Conservation (phyloP, 2,888 invertebrate genomes). For the Sepiola atlantica region DNA sequence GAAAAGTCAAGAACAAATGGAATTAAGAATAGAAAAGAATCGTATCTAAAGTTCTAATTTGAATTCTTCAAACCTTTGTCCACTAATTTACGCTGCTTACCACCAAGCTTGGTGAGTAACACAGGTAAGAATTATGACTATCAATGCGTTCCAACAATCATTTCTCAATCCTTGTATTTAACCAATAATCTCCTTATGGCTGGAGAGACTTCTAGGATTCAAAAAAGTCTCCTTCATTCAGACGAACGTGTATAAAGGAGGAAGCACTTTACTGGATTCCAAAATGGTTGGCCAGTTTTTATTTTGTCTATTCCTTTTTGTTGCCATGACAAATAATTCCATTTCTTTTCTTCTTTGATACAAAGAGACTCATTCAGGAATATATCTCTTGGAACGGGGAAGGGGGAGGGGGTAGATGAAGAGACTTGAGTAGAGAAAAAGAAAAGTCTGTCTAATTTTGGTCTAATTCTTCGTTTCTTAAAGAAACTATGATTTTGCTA, state of each 20-base stretch:
- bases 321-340: neutral
- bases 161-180: neutral
- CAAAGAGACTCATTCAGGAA: neutral
- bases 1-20: too few species aligned
- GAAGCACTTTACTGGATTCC: neutral
- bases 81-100: neutral
- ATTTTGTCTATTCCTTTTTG: neutral
- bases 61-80: neutral
- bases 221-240: conserved; percentile 32
- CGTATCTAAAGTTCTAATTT: neutral
- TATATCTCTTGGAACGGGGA: neutral
- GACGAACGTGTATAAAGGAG: neutral
- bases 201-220: neutral
- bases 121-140: neutral
- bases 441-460: neutral
- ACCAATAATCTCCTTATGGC: neutral
- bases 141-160: neutral
- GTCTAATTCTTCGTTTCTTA: neutral
- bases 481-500: neutral
- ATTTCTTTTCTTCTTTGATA: neutral
- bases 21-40: too few species aligned
- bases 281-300: neutral
- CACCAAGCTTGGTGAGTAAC: neutral
- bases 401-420: neutral
- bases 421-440: neutral